These are phyloP conservation scores for Rhamphomyia laevipes DNA, from an alignment of 2,888 invertebrate species.

Conservation along the genomic window DNA sequence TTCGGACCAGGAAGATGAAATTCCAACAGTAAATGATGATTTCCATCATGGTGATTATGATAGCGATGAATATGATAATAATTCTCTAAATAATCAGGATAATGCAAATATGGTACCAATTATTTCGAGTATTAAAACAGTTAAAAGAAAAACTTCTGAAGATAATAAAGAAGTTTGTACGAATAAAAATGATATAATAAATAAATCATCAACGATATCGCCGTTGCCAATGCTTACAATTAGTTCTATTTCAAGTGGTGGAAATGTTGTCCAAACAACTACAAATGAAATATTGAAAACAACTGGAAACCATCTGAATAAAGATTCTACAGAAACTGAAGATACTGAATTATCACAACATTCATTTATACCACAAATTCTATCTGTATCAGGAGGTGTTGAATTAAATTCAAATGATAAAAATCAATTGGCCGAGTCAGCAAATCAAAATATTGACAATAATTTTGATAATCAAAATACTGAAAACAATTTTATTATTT, in stretches of 20 bases:
- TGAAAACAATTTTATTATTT: no score
- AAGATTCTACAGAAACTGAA: neutral
- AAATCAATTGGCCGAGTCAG: slow-evolving; percentile 28
- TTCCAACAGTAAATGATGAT: neutral
- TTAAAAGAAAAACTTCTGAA: neutral
- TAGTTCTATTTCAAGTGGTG: no score
- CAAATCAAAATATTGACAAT: no score
- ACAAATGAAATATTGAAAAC: neutral
- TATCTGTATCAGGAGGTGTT: slow-evolving; percentile 20
- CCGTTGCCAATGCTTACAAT: no score
- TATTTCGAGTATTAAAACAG: neutral
- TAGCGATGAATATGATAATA: no score
- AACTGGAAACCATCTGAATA: neutral
- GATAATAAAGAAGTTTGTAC: neutral
- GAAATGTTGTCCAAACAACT: neutral
- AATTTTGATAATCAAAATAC: no score
- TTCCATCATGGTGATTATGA: no score
- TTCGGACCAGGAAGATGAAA: neutral
- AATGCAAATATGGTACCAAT: slow-evolving; percentile 3
- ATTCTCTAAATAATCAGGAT: no score
- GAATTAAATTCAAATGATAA: slow-evolving; percentile 7
- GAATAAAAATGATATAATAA: neutral
- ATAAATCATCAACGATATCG: no score
- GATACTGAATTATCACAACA: slow-evolving; percentile 16
- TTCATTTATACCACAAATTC: slow-evolving; percentile 19